These are phyloP conservation scores for Periphyllus acericola DNA, from an alignment of 2,888 invertebrate genomes.

Conservation along the genomic window DNA sequence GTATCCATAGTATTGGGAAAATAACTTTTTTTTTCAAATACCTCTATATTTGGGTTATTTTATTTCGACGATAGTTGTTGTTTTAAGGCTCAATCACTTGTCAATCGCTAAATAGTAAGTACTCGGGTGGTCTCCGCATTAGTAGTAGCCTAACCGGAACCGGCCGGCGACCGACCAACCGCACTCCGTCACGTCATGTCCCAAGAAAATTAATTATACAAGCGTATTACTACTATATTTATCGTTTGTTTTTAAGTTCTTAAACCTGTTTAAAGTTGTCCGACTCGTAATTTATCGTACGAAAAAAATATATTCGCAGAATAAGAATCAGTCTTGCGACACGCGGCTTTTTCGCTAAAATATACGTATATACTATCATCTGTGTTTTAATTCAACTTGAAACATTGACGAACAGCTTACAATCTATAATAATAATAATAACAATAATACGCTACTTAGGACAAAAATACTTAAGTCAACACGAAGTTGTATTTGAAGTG, in stretches of 20 bases:
- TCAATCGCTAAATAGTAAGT: too few species aligned
- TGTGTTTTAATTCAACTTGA: neutral
- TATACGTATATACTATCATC: neutral
- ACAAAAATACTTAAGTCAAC: constrained; percentile 21
- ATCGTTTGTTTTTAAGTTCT: constrained; percentile 7
- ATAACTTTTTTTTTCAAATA: too few species aligned
- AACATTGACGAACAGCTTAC: neutral
- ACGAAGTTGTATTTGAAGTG: neutral
- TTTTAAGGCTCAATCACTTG: too few species aligned
- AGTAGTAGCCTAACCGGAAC: too few species aligned
- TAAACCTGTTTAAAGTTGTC: neutral
- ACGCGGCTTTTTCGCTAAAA: neutral
- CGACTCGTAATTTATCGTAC: too few species aligned
- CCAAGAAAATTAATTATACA: neutral
- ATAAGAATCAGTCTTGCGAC: neutral
- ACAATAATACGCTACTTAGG: neutral
- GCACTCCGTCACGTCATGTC: too few species aligned
- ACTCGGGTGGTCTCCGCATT: too few species aligned
- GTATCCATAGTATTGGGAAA: too few species aligned
- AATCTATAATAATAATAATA: neutral
- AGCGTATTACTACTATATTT: neutral
- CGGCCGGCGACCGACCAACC: too few species aligned
- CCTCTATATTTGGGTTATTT: too few species aligned
- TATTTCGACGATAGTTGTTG: too few species aligned
- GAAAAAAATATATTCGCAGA: neutral